Evolutionary conservation across 2,113 vertebrate genomes (phyloP).

Genomic region (Megaceryle maxima): DNA sequence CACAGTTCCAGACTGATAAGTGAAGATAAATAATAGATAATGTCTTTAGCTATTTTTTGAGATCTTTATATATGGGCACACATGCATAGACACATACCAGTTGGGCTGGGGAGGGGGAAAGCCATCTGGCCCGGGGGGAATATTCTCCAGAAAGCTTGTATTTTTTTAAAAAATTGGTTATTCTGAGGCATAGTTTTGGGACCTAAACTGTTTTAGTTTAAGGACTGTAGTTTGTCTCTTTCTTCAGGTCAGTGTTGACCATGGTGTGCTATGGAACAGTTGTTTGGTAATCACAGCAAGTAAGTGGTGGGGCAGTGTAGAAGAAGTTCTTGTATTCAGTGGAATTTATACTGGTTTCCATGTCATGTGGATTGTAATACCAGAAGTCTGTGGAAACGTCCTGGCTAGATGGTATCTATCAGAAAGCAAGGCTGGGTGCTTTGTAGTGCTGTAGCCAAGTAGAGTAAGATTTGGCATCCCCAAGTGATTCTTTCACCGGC

Average conservation of each 20-base stretch:
- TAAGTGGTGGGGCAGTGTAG: not conserved
- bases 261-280: not conserved
- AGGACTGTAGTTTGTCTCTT: not conserved
- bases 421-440: not conserved
- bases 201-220: not conserved
- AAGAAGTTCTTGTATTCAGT: not conserved
- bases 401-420: not conserved
- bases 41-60: not conserved
- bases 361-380: not conserved
- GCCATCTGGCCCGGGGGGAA: not conserved
- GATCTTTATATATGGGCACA: not conserved
- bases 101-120: not conserved
- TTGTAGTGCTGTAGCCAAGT: not conserved
- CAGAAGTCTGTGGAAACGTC: not conserved
- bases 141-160: not conserved
- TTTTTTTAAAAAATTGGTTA: not conserved
- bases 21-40: constrained; percentile 5
- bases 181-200: not conserved
- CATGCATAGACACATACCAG: not conserved
- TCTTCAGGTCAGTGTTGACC: not conserved
- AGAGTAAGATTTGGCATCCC: not conserved
- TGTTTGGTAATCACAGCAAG: not conserved
- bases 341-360: not conserved
- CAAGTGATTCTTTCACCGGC: not conserved
- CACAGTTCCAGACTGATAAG: not conserved